phyloP scores from a whole-genome alignment of 1,140 invertebrate species.

The Anastrepha obliqua region DNA sequence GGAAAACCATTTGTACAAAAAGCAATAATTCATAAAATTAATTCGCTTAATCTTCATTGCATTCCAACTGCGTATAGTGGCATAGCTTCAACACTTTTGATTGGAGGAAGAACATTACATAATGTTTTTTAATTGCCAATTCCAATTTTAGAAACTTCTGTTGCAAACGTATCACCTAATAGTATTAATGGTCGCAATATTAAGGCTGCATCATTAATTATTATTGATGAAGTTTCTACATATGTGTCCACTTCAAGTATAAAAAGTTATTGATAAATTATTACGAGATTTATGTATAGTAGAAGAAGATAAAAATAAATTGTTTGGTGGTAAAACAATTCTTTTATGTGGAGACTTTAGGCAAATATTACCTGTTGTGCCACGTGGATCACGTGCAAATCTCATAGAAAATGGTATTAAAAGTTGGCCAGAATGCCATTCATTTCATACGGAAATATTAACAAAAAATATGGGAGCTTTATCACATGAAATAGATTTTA shows the following conservation, averaged over 20 bases:
- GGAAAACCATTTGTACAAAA: constrained; percentile 66
- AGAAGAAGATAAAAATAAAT: not conserved
- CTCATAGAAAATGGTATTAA: not conserved
- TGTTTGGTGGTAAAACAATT: not conserved
- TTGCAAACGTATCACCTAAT: constrained; percentile 55
- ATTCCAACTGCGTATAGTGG: constrained; percentile 65
- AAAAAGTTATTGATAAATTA: not conserved
- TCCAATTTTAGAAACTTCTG: constrained; percentile 57
- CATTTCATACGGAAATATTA: not conserved
- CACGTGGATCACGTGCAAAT: not conserved
- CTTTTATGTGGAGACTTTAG: not conserved
- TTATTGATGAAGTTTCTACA: not conserved
- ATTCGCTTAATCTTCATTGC: constrained; percentile 26
- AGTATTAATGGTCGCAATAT: not conserved
- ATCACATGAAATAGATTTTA: constrained; percentile 35
- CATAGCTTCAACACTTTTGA: constrained; percentile 65
- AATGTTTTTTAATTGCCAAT: constrained; percentile 63
- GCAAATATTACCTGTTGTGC: not conserved
- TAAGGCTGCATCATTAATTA: not conserved
- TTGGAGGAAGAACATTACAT: constrained; percentile 64
- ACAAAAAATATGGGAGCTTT: not conserved
- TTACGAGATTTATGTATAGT: not conserved
- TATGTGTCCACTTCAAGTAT: not conserved
- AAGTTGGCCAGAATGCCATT: not conserved
- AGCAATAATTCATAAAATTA: constrained; percentile 57